Percentiles rank a stretch among this genome's conserved stretches.
Evolutionary conservation across 1,140 invertebrate species (phyloP).

Genomic region (Tenebrio molitor): DNA sequence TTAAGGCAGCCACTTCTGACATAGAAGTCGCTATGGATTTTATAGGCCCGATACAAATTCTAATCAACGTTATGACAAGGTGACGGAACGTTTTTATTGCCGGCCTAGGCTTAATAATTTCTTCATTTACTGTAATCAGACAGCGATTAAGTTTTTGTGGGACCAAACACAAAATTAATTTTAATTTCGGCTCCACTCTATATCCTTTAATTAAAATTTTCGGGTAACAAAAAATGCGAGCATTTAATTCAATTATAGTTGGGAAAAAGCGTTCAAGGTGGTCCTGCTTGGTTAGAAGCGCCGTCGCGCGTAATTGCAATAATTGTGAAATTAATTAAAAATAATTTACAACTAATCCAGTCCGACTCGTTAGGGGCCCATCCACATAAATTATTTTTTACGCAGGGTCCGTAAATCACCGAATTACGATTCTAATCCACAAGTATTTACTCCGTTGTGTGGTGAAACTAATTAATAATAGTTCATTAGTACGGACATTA

Average conservation of each 20-base stretch:
- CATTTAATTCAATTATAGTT: slow-evolving; percentile 21
- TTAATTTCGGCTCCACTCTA: slow-evolving; percentile 12
- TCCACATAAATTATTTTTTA: slow-evolving; percentile 11
- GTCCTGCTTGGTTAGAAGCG: slow-evolving; percentile 2
- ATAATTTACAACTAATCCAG: slow-evolving; percentile 14
- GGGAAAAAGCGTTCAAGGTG: slow-evolving; percentile 15
- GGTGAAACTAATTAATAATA: slow-evolving; percentile 22
- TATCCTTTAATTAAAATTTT: slow-evolving; percentile 36
- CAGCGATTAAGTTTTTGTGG: slow-evolving; percentile 35
- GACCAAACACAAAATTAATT: slow-evolving; percentile 19
- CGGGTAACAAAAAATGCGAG: slow-evolving; percentile 14
- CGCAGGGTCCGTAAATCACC: slow-evolving; percentile 9
- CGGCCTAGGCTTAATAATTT: slow-evolving; percentile 27
- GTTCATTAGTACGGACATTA: slow-evolving; percentile 29
- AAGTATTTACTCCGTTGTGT: slow-evolving; percentile 19
- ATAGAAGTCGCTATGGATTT: slow-evolving; percentile 17
- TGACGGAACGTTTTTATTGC: slow-evolving; percentile 25
- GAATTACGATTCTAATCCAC: slow-evolving; percentile 20
- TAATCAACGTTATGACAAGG: slow-evolving; percentile 38
- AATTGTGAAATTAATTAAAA: slow-evolving; percentile 29
- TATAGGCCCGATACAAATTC: slow-evolving; percentile 29
- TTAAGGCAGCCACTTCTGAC: slow-evolving; percentile 21
- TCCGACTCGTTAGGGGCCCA: slow-evolving; percentile 3
- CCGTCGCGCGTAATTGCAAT: not conserved
- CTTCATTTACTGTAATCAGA: slow-evolving; percentile 38